A percentile compares a stretch with the other conserved stretches of the same genome.
phyloP scores from a whole-genome alignment of 1,140 invertebrate species.

The Portunus trituberculatus region DNA sequence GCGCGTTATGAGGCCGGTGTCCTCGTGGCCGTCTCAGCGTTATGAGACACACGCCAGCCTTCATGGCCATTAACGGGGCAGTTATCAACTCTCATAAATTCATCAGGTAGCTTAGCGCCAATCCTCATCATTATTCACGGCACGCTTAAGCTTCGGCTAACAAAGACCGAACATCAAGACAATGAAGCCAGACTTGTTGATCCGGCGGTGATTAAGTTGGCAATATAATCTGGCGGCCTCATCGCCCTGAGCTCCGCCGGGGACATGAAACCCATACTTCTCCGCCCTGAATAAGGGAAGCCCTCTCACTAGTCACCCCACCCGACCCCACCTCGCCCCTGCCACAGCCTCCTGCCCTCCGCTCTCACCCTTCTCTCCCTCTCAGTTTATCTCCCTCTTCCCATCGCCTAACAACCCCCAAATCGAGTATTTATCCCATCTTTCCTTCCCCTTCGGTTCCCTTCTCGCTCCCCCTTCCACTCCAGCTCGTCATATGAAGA shows the following conservation, averaged over 20 bases:
- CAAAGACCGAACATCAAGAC: constrained; percentile 41
- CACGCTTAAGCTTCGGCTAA: constrained; percentile 30
- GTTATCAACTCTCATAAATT: constrained; percentile 18
- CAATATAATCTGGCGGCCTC: constrained; percentile 11
- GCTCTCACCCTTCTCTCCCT: no score
- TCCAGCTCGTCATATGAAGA: no score
- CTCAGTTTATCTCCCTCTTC: no score
- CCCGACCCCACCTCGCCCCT: no score
- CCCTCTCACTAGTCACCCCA: no score
- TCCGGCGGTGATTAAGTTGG: constrained; percentile 14
- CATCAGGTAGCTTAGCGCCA: constrained; percentile 10
- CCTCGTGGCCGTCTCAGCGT: not conserved
- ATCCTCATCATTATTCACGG: constrained; percentile 48
- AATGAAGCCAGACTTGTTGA: constrained; percentile 56
- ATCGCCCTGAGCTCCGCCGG: not conserved
- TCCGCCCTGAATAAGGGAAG: not conserved
- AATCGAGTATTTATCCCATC: no score
- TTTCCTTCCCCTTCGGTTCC: no score
- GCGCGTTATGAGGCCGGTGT: not conserved
- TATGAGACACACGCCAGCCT: not conserved
- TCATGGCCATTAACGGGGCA: constrained; percentile 17
- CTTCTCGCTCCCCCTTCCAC: no score
- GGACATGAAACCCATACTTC: constrained; percentile 28
- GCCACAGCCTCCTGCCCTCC: no score
- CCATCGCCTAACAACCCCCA: no score